A percentile compares a stretch with the other conserved stretches of the same genome.
These are phyloP conservation scores for Dendrolimus houi DNA, from an alignment of 2,888 invertebrate species.

Conservation along the genomic window DNA sequence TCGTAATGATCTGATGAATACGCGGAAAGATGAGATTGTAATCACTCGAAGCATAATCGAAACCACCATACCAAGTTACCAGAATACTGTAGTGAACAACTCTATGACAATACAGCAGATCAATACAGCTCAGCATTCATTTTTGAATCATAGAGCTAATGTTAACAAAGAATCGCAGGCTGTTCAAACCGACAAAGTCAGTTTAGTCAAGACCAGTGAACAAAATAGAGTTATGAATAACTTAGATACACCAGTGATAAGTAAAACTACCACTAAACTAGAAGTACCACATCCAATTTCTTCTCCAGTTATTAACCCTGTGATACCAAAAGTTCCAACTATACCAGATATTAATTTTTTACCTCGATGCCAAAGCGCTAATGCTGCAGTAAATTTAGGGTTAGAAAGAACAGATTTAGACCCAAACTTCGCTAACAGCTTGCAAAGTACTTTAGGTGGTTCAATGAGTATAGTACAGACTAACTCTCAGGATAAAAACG, in stretches of 20 bases:
- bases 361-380: slow-evolving; percentile 67
- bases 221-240: slow-evolving; percentile 39
- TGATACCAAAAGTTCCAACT: slow-evolving; percentile 62
- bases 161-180: slow-evolving; percentile 57
- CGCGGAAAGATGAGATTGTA: slow-evolving; percentile 59
- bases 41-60: slow-evolving; percentile 58
- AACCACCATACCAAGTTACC: slow-evolving; percentile 47
- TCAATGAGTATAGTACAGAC: slow-evolving; percentile 51
- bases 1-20: slow-evolving; percentile 44
- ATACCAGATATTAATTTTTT: slow-evolving; percentile 59
- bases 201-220: slow-evolving; percentile 45
- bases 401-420: slow-evolving; percentile 58
- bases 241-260: slow-evolving; percentile 49
- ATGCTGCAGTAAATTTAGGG: slow-evolving; percentile 56
- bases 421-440: slow-evolving; percentile 37
- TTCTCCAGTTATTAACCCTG: slow-evolving; percentile 65
- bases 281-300: slow-evolving; percentile 70
- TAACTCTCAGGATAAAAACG: slow-evolving; percentile 47
- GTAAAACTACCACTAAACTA: slow-evolving; percentile 55
- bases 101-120: slow-evolving; percentile 66
- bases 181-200: slow-evolving; percentile 60
- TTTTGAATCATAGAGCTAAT: slow-evolving; percentile 48
- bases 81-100: slow-evolving; percentile 46
- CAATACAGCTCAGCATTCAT: slow-evolving; percentile 52
- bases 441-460: slow-evolving; percentile 46